Conservation (phyloP, 1,140 invertebrate genomes). For the Neodiprion fabricii region DNA sequence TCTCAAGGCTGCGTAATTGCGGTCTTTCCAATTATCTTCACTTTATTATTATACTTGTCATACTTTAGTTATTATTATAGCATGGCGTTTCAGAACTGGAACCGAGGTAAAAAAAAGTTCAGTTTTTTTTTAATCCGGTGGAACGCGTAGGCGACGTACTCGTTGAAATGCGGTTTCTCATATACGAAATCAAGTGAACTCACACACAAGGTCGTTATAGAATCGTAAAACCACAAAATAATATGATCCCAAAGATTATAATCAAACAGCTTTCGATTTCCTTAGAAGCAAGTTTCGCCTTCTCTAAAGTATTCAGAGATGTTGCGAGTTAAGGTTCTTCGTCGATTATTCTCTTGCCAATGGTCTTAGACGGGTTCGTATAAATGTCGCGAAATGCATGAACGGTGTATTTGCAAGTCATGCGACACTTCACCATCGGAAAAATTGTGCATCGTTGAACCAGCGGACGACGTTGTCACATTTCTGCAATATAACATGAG, state of each 20-base stretch:
- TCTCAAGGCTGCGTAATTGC: too few species aligned
- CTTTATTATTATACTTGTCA: too few species aligned
- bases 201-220: background rate
- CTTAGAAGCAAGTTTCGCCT: conserved; percentile 1
- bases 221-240: background rate
- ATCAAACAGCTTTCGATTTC: conserved; percentile 39
- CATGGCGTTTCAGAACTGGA: too few species aligned
- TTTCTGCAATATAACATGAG: background rate
- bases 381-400: background rate
- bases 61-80: too few species aligned
- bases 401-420: background rate
- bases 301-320: background rate
- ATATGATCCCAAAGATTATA: conserved; percentile 1
- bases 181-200: background rate
- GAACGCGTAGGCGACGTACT: too few species aligned
- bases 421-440: background rate
- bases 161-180: background rate
- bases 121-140: too few species aligned
- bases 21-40: too few species aligned
- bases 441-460: background rate
- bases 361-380: too few species aligned
- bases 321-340: too few species aligned
- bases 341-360: too few species aligned
- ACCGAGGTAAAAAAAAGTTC: too few species aligned
- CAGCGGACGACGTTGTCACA: background rate